Base-by-base conservation (phyloP, 2,113 vertebrate species). In the Cavia aperea region DNA sequence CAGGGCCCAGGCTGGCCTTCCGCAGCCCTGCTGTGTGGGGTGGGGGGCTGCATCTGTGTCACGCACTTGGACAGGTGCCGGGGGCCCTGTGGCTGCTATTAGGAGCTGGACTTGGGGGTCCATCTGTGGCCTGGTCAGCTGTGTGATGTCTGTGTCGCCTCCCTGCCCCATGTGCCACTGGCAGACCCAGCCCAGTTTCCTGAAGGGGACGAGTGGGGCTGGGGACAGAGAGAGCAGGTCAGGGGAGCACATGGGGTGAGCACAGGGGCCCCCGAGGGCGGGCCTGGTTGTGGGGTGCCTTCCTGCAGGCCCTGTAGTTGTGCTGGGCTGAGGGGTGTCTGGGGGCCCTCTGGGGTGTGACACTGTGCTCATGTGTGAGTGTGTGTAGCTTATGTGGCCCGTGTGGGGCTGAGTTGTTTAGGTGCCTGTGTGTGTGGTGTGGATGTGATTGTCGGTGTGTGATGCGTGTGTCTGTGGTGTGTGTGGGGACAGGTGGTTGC, bases 131-230 rank as follows among this genome's bases (percentile, higher is more conserved):
- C 70, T 1, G 33, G n/a, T 49, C 11, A 15, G 43, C 66, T 81
- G 43, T 73, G 54, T 33, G 49, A 15, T 26, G 62, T 15, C 56
- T 4, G 58, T 16, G 19, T 18, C 75, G 63, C 79, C 24, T 6
- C 29, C 26, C 39, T 66, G 60, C 36, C 68, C 75, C 23, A 3
- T 43, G 0, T 1, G 43, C 6, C 5, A 39, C 51, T 56, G 79
- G 6, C 26, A 49, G 70, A 79, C 19, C 78, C 33, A 46, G 78
- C 33, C 54, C 5, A 0, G 63, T 26, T 36, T 36, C 39, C 70
- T 4, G 11, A 5, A 3, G 65, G n/a, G 56, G 0, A 0, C 29
- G 18, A 13, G 51, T 23, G 19, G 43, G 31, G 68, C 51, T 63
- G 31, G 14, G 33, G 19, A 62, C 56, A 10, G 16, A 36, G 54